Evolutionary conservation across 2,888 invertebrate genomes (phyloP).

Genomic region (Latheticus oryzae): DNA sequence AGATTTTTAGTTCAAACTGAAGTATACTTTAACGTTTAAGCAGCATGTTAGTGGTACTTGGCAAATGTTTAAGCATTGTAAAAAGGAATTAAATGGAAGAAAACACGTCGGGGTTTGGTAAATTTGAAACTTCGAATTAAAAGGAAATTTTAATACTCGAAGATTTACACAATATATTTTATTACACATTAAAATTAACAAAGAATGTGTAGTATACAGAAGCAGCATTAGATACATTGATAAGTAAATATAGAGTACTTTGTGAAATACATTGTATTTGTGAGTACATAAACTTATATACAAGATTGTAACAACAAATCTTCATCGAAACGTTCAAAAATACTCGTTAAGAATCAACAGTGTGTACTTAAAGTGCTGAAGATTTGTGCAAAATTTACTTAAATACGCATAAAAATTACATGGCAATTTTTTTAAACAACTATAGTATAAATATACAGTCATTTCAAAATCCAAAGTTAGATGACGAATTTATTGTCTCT

Average conservation of each 20-base stretch:
- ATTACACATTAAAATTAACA: constrained; percentile 48
- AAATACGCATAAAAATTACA: constrained; percentile 33
- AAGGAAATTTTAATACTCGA: too few species aligned
- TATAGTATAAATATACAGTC: constrained; percentile 37
- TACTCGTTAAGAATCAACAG: constrained; percentile 16
- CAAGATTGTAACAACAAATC: constrained; percentile 31
- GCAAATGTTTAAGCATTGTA: too few species aligned
- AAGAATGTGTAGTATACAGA: constrained; percentile 45
- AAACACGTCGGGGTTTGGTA: too few species aligned
- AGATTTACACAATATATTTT: constrained; percentile 32
- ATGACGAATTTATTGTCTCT: constrained; percentile 35
- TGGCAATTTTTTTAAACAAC: constrained; percentile 30
- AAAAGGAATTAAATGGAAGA: too few species aligned
- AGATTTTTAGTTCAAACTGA: constrained; percentile 15
- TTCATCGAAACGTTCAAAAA: constrained; percentile 21
- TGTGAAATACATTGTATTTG: constrained; percentile 39
- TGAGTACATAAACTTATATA: constrained; percentile 36
- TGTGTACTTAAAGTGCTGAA: constrained; percentile 35
- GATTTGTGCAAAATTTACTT: constrained; percentile 35
- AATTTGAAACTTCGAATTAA: too few species aligned
- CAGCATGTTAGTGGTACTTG: constrained; percentile 5
- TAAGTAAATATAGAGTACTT: constrained; percentile 42
- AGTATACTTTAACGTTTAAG: constrained; percentile 5
- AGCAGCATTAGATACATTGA: constrained; percentile 44
- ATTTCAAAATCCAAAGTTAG: constrained; percentile 32